These are phyloP conservation scores for Lottia gigantea DNA, from an alignment of 2,888 invertebrate species.

Conservation along the genomic window DNA sequence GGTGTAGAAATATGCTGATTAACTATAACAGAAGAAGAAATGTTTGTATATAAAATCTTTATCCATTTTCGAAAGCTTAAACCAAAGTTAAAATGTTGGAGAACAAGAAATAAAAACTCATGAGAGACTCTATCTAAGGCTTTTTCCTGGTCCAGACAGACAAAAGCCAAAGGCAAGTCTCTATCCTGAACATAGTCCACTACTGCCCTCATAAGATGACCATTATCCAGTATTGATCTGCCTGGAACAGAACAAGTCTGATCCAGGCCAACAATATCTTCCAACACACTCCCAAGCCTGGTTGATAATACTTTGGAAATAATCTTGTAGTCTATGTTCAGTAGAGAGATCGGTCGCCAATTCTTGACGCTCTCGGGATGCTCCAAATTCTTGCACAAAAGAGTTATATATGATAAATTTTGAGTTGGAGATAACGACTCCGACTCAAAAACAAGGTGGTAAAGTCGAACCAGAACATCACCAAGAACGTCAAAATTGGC, in stretches of 20 bases:
- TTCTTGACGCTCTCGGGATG: conserved; percentile 30
- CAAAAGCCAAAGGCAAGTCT: conserved; percentile 31
- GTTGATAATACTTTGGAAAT: conserved; percentile 36
- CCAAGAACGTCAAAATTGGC: conserved; percentile 26
- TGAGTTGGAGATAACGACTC: conserved; percentile 22
- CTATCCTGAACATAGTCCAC: conserved; percentile 37
- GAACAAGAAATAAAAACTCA: no score
- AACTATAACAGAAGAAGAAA: no score
- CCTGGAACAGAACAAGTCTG: conserved; percentile 40
- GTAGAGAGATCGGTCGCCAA: conserved; percentile 39
- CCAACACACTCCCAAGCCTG: conserved; percentile 28
- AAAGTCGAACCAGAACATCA: conserved; percentile 21
- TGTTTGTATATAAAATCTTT: no score
- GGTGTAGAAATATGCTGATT: no score
- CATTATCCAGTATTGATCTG: conserved; percentile 38
- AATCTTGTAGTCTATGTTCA: conserved; percentile 40
- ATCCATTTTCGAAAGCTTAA: no score
- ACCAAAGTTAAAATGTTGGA: no score
- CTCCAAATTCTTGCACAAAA: conserved; percentile 36
- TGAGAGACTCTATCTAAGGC: no score
- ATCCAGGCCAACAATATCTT: conserved; percentile 28
- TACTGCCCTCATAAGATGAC: conserved; percentile 34
- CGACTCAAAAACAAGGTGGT: conserved; percentile 21
- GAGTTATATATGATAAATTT: conserved; percentile 24
- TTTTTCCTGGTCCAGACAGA: conserved; percentile 19